Conservation (phyloP, 2,797 vertebrate genomes). For the Tenualosa ilisha region DNA sequence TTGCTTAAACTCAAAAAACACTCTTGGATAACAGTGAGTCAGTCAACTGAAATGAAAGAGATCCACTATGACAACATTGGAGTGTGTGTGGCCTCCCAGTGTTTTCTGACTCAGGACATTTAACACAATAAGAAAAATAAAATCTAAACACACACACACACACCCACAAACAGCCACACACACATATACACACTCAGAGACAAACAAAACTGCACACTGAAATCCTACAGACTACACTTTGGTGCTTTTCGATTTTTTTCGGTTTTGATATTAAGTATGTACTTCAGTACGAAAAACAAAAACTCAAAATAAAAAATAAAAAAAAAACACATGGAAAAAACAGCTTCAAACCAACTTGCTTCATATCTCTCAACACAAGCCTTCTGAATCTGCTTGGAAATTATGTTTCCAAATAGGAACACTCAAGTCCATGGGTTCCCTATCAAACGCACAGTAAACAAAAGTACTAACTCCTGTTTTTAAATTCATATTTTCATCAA, state of each 20-base stretch:
- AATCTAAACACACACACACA: slow-evolving; percentile 52
- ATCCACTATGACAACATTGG: background rate
- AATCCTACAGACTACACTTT: slow-evolving; percentile 84
- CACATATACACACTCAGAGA: slow-evolving; percentile 57
- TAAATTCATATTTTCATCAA: background rate
- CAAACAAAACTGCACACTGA: slow-evolving; percentile 68
- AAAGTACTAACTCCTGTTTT: slow-evolving; percentile 1
- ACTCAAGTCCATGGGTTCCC: background rate
- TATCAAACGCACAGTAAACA: background rate
- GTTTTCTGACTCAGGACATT: background rate
- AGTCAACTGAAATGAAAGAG: slow-evolving; percentile 48
- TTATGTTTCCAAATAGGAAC: slow-evolving; percentile 1
- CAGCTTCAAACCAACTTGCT: background rate
- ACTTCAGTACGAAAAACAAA: slow-evolving; percentile 45
- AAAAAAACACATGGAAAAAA: background rate
- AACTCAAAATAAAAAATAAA: background rate
- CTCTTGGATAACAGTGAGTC: slow-evolving; percentile 55
- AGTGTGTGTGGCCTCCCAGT: background rate
- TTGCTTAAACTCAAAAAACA: slow-evolving; percentile 53
- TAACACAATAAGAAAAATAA: slow-evolving; percentile 63
- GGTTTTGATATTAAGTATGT: slow-evolving; percentile 73
- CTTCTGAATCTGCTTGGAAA: background rate
- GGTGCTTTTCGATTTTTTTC: slow-evolving; percentile 69
- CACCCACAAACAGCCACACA: slow-evolving; percentile 29
- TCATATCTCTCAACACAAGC: background rate